Conservation (phyloP, 2,888 invertebrate genomes). For the Rhaphigaster nebulosa region DNA sequence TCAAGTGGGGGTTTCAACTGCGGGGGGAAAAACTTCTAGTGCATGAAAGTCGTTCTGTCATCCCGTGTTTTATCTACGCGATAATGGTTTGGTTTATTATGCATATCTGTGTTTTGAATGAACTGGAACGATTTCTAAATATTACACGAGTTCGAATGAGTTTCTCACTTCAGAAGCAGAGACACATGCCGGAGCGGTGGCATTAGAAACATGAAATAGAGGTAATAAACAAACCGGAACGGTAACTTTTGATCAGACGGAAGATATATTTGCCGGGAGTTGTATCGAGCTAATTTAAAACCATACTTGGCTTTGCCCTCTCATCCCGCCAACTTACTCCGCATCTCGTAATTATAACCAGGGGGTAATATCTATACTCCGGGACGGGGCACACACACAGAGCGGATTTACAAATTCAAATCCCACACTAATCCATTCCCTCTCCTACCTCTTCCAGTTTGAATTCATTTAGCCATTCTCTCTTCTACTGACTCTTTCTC, state of each 20-base stretch:
- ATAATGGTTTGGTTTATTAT: not conserved
- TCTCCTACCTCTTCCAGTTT: constrained; percentile 36
- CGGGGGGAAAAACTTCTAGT: too few relatives aligned
- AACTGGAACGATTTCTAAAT: not conserved
- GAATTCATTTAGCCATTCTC: constrained; percentile 27
- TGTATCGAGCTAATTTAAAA: constrained; percentile 47
- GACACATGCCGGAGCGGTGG: not conserved
- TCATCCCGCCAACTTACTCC: not conserved
- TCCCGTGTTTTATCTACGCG: not conserved
- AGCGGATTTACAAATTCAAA: constrained; percentile 42
- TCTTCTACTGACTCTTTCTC: not conserved
- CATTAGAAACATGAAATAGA: constrained; percentile 11
- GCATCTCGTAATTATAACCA: constrained; percentile 36
- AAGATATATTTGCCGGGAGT: constrained; percentile 34
- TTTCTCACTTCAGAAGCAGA: not conserved
- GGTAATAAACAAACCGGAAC: constrained; percentile 35
- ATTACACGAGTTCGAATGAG: not conserved
- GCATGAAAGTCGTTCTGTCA: too few relatives aligned
- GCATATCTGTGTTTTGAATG: not conserved
- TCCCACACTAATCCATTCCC: constrained; percentile 2
- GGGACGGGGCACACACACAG: not conserved
- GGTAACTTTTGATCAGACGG: constrained; percentile 27
- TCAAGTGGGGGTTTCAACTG: too few relatives aligned
- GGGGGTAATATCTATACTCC: constrained; percentile 27
- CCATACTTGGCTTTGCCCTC: not conserved